Conservation (phyloP, 2,888 invertebrate species). For the Zygaena filipendulae region DNA sequence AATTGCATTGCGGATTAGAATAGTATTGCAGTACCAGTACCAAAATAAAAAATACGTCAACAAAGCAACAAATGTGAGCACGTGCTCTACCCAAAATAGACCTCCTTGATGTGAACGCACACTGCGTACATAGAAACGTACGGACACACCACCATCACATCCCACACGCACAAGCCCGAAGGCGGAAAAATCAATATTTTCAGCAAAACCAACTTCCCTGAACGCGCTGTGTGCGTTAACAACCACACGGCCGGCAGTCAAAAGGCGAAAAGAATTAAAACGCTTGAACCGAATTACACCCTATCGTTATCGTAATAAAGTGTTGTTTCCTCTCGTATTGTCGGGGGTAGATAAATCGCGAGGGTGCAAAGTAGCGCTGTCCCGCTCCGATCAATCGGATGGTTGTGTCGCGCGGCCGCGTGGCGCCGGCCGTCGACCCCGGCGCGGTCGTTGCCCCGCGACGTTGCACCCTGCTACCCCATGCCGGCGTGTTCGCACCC, state of each 20-base stretch:
- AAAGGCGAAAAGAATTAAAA: no score
- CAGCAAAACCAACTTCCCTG: slow-evolving; percentile 67
- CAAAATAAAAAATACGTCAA: no score
- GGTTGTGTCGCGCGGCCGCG: slow-evolving; percentile 54
- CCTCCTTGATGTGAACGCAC: slow-evolving; percentile 38
- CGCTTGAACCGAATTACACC: slow-evolving; percentile 40
- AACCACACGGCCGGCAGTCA: slow-evolving; percentile 23
- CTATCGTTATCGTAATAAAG: slow-evolving; percentile 42
- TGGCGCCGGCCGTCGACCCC: slow-evolving; percentile 62
- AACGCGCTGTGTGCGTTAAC: slow-evolving; percentile 44
- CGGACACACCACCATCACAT: slow-evolving; percentile 23
- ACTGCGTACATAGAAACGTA: no score
- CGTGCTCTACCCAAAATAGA: slow-evolving; percentile 64
- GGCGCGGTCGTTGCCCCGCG: slow-evolving; percentile 59
- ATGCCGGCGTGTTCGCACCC: slow-evolving; percentile 48
- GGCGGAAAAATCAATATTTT: slow-evolving; percentile 68
- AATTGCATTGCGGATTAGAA: no score
- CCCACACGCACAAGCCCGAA: slow-evolving; percentile 29
- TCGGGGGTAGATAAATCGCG: slow-evolving; percentile 47
- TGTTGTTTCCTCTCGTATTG: slow-evolving; percentile 35
- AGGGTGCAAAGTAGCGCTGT: slow-evolving; percentile 47
- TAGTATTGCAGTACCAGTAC: no score
- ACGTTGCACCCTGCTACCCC: slow-evolving; percentile 65
- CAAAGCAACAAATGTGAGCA: slow-evolving; percentile 62
- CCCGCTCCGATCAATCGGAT: slow-evolving; percentile 64